phyloP scores from a whole-genome alignment of 2,113 vertebrate species.

The Eubucco bourcierii region DNA sequence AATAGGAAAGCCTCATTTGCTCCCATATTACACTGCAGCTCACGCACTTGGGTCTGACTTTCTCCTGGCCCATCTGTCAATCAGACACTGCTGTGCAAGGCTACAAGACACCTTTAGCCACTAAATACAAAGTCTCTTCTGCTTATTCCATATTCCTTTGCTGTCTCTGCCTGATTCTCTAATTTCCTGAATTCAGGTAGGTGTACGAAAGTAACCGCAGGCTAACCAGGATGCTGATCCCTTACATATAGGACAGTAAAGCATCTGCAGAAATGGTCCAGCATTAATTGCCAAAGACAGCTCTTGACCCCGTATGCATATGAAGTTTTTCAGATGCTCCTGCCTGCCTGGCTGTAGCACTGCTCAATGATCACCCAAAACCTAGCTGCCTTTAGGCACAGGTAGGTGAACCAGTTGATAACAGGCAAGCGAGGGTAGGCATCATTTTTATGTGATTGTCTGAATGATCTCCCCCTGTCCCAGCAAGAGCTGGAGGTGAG shows the following conservation, averaged over 20 bases:
- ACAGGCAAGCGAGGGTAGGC: background rate
- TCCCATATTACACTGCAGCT: background rate
- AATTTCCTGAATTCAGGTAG: background rate
- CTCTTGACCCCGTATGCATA: background rate
- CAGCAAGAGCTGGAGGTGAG: background rate
- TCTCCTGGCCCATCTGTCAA: background rate
- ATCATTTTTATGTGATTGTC: background rate
- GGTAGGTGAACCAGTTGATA: background rate
- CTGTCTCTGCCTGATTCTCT: background rate
- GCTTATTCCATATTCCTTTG: background rate
- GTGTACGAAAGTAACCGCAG: background rate
- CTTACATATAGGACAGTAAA: background rate
- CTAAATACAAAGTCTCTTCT: background rate
- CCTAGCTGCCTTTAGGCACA: background rate
- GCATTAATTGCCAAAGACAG: background rate
- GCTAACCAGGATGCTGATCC: background rate
- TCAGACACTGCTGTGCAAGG: rapidly evolving
- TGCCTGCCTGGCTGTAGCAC: background rate
- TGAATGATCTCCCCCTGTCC: background rate
- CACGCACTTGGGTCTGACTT: background rate
- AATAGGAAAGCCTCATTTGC: background rate
- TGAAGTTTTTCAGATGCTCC: background rate
- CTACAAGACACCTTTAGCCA: background rate
- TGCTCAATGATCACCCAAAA: background rate
- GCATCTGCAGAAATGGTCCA: background rate